These are phyloP conservation scores for Girardinus metallicus DNA, from an alignment of 2,797 vertebrate genomes.

Conservation along the genomic window DNA sequence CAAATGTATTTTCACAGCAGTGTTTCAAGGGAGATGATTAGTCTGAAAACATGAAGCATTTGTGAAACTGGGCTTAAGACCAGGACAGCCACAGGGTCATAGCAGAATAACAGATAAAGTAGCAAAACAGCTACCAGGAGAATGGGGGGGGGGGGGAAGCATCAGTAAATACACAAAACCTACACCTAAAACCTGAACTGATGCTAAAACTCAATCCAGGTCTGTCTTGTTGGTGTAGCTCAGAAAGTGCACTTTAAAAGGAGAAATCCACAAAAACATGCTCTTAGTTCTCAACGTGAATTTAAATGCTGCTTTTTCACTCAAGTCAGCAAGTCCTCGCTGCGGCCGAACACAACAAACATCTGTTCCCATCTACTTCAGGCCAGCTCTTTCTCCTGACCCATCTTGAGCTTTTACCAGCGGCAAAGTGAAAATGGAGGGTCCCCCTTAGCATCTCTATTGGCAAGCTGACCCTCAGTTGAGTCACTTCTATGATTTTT, in stretches of 20 bases:
- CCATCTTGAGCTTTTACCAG: constrained; percentile 55
- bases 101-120: background rate
- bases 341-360: constrained; percentile 19
- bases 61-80: background rate
- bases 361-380: constrained; percentile 36
- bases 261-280: background rate
- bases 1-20: background rate
- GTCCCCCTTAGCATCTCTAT: constrained; percentile 46
- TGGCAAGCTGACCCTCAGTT: constrained; percentile 57
- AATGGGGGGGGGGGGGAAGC: background rate
- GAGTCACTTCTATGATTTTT: constrained; percentile 53
- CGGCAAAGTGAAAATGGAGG: constrained; percentile 52
- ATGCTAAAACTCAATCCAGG: background rate
- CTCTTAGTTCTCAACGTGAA: constrained; percentile 1
- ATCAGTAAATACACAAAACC: background rate
- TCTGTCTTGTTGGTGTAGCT: background rate
- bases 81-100: background rate
- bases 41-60: background rate
- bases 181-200: background rate
- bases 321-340: constrained; percentile 35
- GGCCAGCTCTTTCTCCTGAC: constrained; percentile 42
- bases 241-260: constrained; percentile 1
- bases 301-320: constrained; percentile 6
- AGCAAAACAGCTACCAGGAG: background rate
- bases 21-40: background rate